Conservation (phyloP, 1,140 invertebrate genomes). For the Chironomus tepperi region DNA sequence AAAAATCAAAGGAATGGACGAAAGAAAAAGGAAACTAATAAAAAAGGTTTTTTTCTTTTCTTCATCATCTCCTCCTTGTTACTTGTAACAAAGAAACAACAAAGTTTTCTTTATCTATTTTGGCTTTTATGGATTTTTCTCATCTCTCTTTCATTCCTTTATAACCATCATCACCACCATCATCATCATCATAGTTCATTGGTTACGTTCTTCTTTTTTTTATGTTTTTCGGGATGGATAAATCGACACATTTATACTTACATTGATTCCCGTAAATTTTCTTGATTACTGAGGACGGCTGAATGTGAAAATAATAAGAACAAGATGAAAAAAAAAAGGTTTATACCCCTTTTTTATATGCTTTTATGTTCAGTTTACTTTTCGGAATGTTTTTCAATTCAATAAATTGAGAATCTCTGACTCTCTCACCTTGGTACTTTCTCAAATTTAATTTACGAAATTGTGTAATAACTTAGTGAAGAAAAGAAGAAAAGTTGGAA, state of each 20-base stretch:
- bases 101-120: slow-evolving; percentile 14
- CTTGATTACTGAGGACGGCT: not conserved
- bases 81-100: slow-evolving; percentile 13
- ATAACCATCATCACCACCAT: not conserved
- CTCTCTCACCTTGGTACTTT: too few relatives aligned
- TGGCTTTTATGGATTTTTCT: slow-evolving; percentile 1
- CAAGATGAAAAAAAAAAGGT: not conserved
- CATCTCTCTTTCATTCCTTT: not conserved
- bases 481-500: not conserved
- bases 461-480: slow-evolving; percentile 1
- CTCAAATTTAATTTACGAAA: not conserved
- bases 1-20: not conserved
- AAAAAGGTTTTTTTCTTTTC: slow-evolving; percentile 1
- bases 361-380: not conserved
- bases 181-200: slow-evolving; percentile 4
- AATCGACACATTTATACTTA: slow-evolving; percentile 13
- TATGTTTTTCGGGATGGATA: not conserved
- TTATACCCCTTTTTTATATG: not conserved
- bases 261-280: not conserved
- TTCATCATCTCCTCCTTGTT: not conserved
- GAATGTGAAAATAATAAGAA: not conserved
- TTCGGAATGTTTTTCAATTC: not conserved
- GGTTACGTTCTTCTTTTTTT: not conserved
- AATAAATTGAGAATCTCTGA: not conserved
- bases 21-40: not conserved